Percentiles rank a stretch among this genome's conserved stretches.
Conservation (phyloP, 1,140 invertebrate species). For the Drosophila micromelanica region DNA sequence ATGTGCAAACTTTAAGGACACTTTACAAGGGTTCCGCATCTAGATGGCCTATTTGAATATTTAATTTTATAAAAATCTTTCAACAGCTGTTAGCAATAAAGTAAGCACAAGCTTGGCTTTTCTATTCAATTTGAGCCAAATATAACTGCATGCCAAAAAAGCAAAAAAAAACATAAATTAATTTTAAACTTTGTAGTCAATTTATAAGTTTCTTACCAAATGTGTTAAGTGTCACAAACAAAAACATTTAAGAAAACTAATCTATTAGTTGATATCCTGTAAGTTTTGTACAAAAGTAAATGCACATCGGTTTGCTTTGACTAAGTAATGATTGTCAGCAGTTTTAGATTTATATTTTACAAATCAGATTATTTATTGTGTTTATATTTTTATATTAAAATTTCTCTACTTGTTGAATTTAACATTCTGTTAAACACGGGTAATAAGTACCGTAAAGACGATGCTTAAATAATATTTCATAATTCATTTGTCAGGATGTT, state of each 20-base stretch:
- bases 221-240: too few species aligned
- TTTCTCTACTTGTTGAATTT: too few species aligned
- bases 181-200: slow-evolving; percentile 15
- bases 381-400: too few species aligned
- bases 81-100: slow-evolving; percentile 44
- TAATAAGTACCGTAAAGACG: not conserved
- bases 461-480: slow-evolving; percentile 13
- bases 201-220: not conserved
- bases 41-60: slow-evolving; percentile 60
- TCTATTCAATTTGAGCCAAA: slow-evolving; percentile 38
- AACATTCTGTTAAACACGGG: not conserved
- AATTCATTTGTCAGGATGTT: slow-evolving; percentile 38
- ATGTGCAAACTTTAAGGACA: slow-evolving; percentile 75
- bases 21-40: slow-evolving; percentile 53
- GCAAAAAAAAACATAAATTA: slow-evolving; percentile 4
- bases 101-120: slow-evolving; percentile 29
- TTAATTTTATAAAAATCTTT: slow-evolving; percentile 57
- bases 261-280: too few species aligned
- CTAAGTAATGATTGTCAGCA: too few species aligned
- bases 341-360: too few species aligned
- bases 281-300: too few species aligned
- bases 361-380: too few species aligned
- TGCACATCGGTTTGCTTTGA: too few species aligned
- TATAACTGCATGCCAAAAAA: slow-evolving; percentile 26
- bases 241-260: too few species aligned